Percentiles rank a stretch among this genome's conserved stretches.
Evolutionary conservation across 2,113 vertebrate species (phyloP).

Genomic region (Ptilonorhynchus violaceus): DNA sequence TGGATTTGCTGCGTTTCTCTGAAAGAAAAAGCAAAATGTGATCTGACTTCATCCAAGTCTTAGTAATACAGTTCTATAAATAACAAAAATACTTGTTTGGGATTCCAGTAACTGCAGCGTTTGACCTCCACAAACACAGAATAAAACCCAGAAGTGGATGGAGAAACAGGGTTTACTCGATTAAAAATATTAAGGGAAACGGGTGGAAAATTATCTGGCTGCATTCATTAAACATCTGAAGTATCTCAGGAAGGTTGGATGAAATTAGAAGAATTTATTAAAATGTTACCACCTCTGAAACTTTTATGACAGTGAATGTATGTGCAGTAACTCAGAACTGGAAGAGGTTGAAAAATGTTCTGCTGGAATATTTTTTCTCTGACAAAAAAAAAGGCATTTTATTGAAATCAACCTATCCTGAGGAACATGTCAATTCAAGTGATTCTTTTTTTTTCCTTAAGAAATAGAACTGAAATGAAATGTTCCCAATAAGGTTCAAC

Average conservation of each 20-base stretch:
- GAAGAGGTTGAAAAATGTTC: conserved; percentile 13
- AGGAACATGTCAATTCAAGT: conserved; percentile 16
- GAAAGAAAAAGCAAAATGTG: background rate
- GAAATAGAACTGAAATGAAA: background rate
- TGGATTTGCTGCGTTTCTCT: background rate
- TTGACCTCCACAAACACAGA: background rate
- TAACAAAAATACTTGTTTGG: background rate
- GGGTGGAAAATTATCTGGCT: background rate
- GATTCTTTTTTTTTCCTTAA: background rate
- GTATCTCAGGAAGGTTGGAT: background rate
- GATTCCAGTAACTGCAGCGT: background rate
- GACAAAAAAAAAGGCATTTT: conserved; percentile 9
- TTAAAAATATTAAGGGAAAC: background rate
- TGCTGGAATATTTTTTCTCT: background rate
- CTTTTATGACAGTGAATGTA: background rate
- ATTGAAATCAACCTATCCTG: conserved; percentile 12
- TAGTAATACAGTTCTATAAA: background rate
- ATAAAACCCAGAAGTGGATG: background rate
- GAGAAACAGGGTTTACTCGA: background rate
- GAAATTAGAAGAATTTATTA: conserved; percentile 34
- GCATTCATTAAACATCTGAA: conserved; percentile 11
- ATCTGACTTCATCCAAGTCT: background rate
- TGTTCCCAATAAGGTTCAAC: conserved; percentile 17
- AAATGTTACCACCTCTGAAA: background rate
- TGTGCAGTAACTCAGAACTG: background rate